Percentiles rank a stretch among this genome's conserved stretches.
phyloP scores from a whole-genome alignment of 2,888 invertebrate species.

The Cephus runcator region DNA sequence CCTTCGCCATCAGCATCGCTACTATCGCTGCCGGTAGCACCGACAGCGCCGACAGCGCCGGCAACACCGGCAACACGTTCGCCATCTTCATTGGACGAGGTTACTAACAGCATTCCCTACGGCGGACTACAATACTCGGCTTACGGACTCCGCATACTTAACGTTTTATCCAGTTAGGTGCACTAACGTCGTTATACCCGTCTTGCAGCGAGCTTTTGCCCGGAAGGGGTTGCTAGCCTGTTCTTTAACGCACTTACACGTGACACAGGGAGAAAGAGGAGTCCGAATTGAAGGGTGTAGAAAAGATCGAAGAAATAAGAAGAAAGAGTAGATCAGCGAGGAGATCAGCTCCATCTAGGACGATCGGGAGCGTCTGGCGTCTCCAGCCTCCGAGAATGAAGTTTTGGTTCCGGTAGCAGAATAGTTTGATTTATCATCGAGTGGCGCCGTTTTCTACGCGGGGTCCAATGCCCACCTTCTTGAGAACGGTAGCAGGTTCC shows the following conservation, averaged over 20 bases:
- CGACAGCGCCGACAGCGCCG: background rate
- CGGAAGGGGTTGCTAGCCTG: constrained; percentile 11
- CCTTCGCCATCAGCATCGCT: constrained; percentile 15
- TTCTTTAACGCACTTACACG: background rate
- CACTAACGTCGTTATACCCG: constrained; percentile 42
- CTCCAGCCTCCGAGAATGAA: background rate
- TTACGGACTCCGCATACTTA: constrained; percentile 40
- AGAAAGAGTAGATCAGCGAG: background rate
- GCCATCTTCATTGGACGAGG: constrained; percentile 9
- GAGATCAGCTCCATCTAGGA: background rate
- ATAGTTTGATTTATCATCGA: background rate
- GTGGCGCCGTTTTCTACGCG: constrained; percentile 2
- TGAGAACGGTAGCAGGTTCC: background rate
- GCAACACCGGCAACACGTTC: background rate
- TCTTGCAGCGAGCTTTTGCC: constrained; percentile 27
- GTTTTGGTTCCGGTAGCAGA: background rate
- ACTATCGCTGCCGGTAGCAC: background rate
- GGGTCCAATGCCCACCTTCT: background rate
- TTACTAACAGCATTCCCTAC: constrained; percentile 46
- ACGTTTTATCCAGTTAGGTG: constrained; percentile 54
- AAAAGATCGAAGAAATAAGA: background rate
- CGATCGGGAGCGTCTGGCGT: background rate
- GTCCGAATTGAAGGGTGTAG: background rate
- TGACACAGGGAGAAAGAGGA: background rate
- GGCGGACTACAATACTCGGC: constrained; percentile 33